Percentiles rank a stretch among this genome's conserved stretches.
phyloP scores from a whole-genome alignment of 2,113 vertebrate genomes.

The Trogon surrucura region DNA sequence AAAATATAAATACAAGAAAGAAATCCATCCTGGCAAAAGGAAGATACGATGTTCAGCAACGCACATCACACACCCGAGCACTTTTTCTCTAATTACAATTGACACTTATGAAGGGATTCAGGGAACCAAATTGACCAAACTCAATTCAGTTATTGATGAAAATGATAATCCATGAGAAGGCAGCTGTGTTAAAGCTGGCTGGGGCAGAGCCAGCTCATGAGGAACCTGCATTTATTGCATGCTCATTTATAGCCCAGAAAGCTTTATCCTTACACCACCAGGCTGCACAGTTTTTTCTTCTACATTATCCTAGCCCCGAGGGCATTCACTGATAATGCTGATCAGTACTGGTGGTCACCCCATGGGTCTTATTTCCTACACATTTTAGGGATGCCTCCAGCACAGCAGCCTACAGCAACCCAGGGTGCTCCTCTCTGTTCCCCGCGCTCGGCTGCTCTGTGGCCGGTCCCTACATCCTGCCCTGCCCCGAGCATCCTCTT shows the following conservation, averaged over 20 bases:
- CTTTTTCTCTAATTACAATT: not conserved
- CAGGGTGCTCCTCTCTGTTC: not conserved
- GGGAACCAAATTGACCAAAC: not conserved
- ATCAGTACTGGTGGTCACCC: not conserved
- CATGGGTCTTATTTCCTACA: not conserved
- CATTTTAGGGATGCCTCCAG: not conserved
- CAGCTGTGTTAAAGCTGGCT: not conserved
- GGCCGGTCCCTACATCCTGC: accelerated
- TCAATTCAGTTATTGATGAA: not conserved
- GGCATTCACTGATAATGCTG: not conserved
- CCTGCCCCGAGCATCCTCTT: not conserved
- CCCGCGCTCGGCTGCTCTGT: not conserved
- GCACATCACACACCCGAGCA: accelerated
- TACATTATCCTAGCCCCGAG: not conserved
- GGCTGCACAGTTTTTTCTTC: not conserved
- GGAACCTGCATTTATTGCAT: not conserved
- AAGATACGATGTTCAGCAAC: not conserved
- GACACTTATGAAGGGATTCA: not conserved
- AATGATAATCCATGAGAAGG: not conserved
- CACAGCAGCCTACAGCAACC: not conserved
- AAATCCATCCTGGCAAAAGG: not conserved
- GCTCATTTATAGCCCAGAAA: not conserved
- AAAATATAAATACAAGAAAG: not conserved
- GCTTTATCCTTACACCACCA: not conserved
- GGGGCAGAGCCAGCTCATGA: not conserved